A percentile compares a stretch with the other conserved stretches of the same genome.
phyloP scores from a whole-genome alignment of 2,797 vertebrate genomes.

The Paratrypauchen microcephalus region DNA sequence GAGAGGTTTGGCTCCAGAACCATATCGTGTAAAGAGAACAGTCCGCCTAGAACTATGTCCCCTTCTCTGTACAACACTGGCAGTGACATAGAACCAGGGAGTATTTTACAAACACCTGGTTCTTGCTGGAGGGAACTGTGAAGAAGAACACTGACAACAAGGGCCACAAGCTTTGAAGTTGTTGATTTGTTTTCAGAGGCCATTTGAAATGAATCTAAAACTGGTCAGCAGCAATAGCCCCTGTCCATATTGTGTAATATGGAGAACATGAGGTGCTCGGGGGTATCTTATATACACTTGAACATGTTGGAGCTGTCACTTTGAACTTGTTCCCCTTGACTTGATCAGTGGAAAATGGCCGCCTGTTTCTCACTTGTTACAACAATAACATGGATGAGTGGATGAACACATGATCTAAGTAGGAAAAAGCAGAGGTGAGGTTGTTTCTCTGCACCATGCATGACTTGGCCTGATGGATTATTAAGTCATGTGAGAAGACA shows the following conservation, averaged over 20 bases:
- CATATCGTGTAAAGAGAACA: slow-evolving; percentile 81
- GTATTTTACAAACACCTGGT: slow-evolving; percentile 48
- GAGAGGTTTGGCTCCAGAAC: slow-evolving; percentile 62
- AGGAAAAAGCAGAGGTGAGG: slow-evolving; percentile 45
- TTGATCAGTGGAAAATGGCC: slow-evolving; percentile 56
- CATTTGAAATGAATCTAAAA: not conserved
- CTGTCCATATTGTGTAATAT: not conserved
- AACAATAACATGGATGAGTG: slow-evolving; percentile 44
- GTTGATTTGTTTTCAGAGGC: not conserved
- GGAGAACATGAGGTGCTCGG: no score
- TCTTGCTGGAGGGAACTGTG: slow-evolving; percentile 42
- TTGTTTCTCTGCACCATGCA: slow-evolving; percentile 52
- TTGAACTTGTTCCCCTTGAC: slow-evolving; percentile 35
- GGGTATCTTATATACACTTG: slow-evolving; percentile 30
- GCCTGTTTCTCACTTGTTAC: slow-evolving; percentile 24
- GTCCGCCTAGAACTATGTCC: slow-evolving; percentile 75
- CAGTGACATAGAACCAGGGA: slow-evolving; percentile 54
- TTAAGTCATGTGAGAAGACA: slow-evolving; percentile 54
- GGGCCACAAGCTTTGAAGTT: slow-evolving; percentile 19
- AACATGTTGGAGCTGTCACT: slow-evolving; percentile 26
- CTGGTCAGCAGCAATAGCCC: not conserved
- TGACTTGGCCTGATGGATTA: slow-evolving; percentile 56
- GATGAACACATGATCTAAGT: slow-evolving; percentile 52
- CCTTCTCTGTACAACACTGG: slow-evolving; percentile 70
- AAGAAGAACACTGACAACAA: slow-evolving; percentile 21